Evolutionary conservation across 2,113 vertebrate species (phyloP), one percentile per base, ranked within the genome.

Genomic region (Pavo muticus): DNA sequence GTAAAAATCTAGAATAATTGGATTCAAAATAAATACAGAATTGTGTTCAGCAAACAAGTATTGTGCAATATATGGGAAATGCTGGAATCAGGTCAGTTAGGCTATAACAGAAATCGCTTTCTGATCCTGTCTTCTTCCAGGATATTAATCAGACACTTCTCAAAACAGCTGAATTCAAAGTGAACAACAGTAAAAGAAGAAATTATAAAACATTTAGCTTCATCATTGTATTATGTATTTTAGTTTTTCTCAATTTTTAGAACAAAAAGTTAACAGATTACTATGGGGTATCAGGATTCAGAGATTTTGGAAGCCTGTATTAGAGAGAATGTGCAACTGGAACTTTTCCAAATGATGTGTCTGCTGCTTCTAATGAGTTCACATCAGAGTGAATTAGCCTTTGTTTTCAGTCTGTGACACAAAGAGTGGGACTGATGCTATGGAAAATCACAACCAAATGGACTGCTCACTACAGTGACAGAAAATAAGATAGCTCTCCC

Each of bases 31-130:
- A 81, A 78, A 32, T 39, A 75, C 14, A 45, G 37, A 57, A 65
- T 3, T 69, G 17, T 39, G 16, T 88, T 94, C 75, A 86, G 47
- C 47, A 77, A 86, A 50, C 29, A 59, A 75, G 23, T 40, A 48
- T 54, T 78, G 73, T 72, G 64, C 61, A 57, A 56, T 45, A 77
- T 86, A 68, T 82, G 74, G 77, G 40, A 92, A 90, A 91, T 80
- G 39, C 48, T 90, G 74, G 64, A 92, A 95, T 59, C 96, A 79
- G 93, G 93, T 95, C 93, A 95, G 40, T 81, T 90, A 71, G 70
- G 10, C 61, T 93, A 20, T 39, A 84, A 90, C 74, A 95, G 76
- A 86, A 86, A 75, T 82, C 69, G 37, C 23, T 90, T 87, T 94
- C 67, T 82, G 54, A 61, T 93, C 57, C 54, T 79, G 18, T 57